phyloP scores from a whole-genome alignment of 2,888 invertebrate species.

The Pyralis farinalis region DNA sequence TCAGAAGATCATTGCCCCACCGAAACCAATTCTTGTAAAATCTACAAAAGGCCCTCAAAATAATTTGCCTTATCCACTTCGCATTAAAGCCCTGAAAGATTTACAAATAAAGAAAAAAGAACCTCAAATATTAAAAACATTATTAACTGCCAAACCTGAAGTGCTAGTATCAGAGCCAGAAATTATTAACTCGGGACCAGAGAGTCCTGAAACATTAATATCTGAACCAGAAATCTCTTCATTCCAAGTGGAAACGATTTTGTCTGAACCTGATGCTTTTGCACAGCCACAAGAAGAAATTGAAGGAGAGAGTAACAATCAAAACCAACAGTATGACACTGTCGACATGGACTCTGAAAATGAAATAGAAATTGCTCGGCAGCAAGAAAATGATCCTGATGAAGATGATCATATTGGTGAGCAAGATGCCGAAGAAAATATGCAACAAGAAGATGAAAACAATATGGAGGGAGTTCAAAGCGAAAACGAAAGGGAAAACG shows the following conservation, averaged over 20 bases:
- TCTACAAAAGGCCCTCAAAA: conserved; percentile 49
- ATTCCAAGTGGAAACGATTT: conserved; percentile 73
- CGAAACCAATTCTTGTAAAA: conserved; percentile 66
- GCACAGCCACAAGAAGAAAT: conserved; percentile 39
- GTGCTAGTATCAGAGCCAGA: conserved; percentile 72
- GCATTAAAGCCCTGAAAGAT: conserved; percentile 75
- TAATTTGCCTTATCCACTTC: conserved; percentile 68
- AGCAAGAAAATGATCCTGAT: conserved; percentile 45
- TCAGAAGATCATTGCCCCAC: conserved; percentile 47
- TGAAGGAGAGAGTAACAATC: conserved; percentile 40
- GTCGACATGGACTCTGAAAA: conserved; percentile 75
- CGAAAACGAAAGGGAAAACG: conserved; percentile 40
- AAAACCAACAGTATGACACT: conserved; percentile 65
- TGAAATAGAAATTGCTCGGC: conserved; percentile 72
- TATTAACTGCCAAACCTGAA: conserved; percentile 70
- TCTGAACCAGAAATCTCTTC: conserved; percentile 76
- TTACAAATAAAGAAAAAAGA: conserved; percentile 74
- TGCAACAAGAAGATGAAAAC: conserved; percentile 33
- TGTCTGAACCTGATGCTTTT: conserved; percentile 64
- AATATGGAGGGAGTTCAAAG: conserved; percentile 39
- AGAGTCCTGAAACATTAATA: conserved; percentile 74
- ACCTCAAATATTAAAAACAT: conserved; percentile 74
- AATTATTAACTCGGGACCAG: conserved; percentile 72
- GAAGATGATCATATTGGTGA: conserved; percentile 33
- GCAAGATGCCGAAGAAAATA: conserved; percentile 31